Evolutionary conservation across 2,888 invertebrate genomes (phyloP), one percentile per base, ranked within the genome.

Genomic region (Galerucella calmariensis): DNA sequence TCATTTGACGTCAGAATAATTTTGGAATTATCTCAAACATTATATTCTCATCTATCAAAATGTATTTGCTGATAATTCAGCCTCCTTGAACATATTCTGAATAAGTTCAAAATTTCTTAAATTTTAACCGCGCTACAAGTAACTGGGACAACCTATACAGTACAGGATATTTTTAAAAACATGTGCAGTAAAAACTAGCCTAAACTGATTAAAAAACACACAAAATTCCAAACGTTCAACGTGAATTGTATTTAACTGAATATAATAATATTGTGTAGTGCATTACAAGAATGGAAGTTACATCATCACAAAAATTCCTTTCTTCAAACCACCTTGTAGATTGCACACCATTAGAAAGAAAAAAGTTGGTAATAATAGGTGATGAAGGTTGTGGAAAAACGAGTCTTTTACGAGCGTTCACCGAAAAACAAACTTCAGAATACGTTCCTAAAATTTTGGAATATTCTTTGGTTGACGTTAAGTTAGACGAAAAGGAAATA

Each of bases 391-490:
- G 44, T 20, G 63, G 63, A 16, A 65, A 65, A 65, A 65, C 63
- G 12, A 46, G 44, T 65, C 63, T 65, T 10, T 44, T 65, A 11
- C n/a, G 63, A 20, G 63, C 63, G n/a, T 65, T 63, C 41, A 63
- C 63, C 14, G 5, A 44, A 63, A 44, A 63, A 44, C 41, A 44
- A 1, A 46, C 16, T 11, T 9, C 44, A 5, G 61, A 14, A 61
- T 61, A 61, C 35, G 35, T 61, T 61, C 61, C 61, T 61, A 61
- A 27, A 61, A 41, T 63, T 65, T 20, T 65, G 20, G 63, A 65
- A 65, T 46, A 65, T 16, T 41, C 63, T n/a, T 4, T 65, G 12
- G 63, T 46, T 11, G 16, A 46, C 12, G 63, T 65, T 8, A 65
- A 46, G 11, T 11, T 46, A n/a, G 2, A 14, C 8, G 63, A 44